phyloP scores from a whole-genome alignment of 2,797 vertebrate species.

The Danio tinwini region DNA sequence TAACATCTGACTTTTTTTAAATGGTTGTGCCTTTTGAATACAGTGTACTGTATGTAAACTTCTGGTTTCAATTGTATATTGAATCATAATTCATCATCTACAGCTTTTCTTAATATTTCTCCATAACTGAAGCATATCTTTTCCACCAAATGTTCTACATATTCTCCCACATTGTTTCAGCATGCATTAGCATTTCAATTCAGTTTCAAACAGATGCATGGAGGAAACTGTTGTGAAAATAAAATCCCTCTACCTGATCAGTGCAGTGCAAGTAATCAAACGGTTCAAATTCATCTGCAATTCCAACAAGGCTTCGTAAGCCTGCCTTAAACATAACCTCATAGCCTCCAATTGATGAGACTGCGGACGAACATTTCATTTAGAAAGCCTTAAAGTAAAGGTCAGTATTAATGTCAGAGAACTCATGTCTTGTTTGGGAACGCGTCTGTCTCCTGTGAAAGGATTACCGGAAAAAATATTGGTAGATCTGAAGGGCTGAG shows the following conservation, averaged over 20 bases:
- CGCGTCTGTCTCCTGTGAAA: background rate
- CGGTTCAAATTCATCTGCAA: conserved; percentile 53
- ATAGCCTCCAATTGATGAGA: background rate
- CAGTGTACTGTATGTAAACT: too few species aligned
- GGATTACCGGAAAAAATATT: background rate
- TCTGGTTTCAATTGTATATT: too few species aligned
- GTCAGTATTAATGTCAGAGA: conserved; percentile 35
- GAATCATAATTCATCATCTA: background rate
- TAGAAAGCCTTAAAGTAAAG: conserved; percentile 38
- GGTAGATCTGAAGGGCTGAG: background rate
- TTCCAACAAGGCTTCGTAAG: conserved; percentile 60
- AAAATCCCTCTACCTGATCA: conserved; percentile 53
- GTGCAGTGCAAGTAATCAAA: conserved; percentile 49
- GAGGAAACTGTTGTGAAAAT: conserved; percentile 22
- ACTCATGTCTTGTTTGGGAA: background rate
- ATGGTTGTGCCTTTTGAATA: too few species aligned
- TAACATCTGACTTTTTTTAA: too few species aligned
- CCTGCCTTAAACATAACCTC: conserved; percentile 11
- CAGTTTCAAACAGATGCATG: conserved; percentile 19
- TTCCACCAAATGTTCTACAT: conserved; percentile 24
- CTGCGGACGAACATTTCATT: conserved; percentile 48
- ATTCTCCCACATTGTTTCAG: conserved; percentile 57
- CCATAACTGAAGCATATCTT: conserved; percentile 45
- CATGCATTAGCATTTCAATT: conserved; percentile 45
- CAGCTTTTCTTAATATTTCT: conserved; percentile 44